Evolutionary conservation across 2,888 invertebrate species (phyloP).

Genomic region (Aphodius sticticus): DNA sequence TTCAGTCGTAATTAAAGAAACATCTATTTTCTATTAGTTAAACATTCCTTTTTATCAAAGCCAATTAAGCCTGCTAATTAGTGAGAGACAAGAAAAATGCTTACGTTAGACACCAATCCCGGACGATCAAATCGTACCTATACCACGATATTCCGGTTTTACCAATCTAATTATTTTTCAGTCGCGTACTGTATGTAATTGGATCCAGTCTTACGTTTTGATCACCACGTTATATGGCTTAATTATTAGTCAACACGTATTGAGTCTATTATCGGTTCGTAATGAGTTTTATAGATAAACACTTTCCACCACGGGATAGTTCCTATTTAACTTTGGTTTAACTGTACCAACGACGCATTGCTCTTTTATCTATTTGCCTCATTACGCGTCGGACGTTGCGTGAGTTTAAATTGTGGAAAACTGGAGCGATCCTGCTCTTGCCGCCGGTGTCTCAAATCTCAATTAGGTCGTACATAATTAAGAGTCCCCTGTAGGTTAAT

Average conservation of each 20-base stretch:
- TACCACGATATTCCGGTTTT: neutral
- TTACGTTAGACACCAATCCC: neutral
- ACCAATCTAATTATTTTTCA: neutral
- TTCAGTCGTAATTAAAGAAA: neutral
- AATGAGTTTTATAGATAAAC: neutral
- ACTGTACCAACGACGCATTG: neutral
- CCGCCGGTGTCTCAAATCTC: conserved; percentile 5
- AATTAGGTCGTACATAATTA: neutral
- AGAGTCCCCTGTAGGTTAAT: neutral
- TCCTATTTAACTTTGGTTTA: neutral
- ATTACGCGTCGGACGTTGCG: neutral
- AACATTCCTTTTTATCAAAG: neutral
- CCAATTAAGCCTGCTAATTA: neutral
- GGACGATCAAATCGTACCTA: neutral
- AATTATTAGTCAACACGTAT: neutral
- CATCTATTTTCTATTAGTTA: neutral
- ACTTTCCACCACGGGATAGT: neutral
- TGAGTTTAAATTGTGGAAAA: neutral
- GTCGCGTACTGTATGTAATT: neutral
- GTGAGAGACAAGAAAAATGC: neutral
- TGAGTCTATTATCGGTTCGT: neutral
- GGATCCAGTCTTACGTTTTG: neutral
- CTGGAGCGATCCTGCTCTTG: neutral
- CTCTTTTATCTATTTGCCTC: neutral
- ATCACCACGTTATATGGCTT: neutral